Base-by-base conservation (phyloP, 2,888 invertebrate species). In the Noctua janthina region DNA sequence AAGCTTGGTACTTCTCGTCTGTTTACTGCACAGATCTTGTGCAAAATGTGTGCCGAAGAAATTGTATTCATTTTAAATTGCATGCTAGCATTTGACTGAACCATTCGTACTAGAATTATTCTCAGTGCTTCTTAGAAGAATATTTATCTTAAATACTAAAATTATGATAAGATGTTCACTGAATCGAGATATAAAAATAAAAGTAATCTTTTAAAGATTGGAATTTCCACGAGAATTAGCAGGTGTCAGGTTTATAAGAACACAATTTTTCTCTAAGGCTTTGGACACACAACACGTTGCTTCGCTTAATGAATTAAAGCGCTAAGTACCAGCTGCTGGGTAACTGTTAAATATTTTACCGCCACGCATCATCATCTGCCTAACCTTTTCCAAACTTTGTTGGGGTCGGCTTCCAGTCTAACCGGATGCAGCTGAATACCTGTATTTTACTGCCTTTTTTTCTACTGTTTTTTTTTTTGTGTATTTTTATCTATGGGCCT, bases 101-200 rank as follows among this genome's bases (percentile, higher is more conserved):
- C 5, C 5, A 39, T 39, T 39, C 39, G 4, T 39, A 39, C 39
- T 39, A 54, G 23, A 54, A 29, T 62, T 29, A 7, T 17, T 29
- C 2, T 29, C 7, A 15, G 29, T 62, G 13, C 15, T 29, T 62
- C 5, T 7, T 7, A 6, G 1, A 15, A 62, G 7, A 62, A 23
- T 39, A 23, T 23, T 46, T 46, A 67, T 62, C 29, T 75, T 54
- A 23, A 39, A 46, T 54, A 51, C 13, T 56, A 1, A 15, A 76
- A 68, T 23, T 49, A 29, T 23, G 8, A 74, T 66, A 49, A 17
- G 46, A 17, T 29, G 35, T n/a, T 13, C 66, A 66, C 17, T 82
- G 46, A 81, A 62, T 78, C 54, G 62, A 66, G 10, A 69, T n/a
- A n/a, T 70, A 0, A 51, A 70, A 83, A 64, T 43, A 59, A 79